These are phyloP conservation scores for Drosophila sucinea DNA, from an alignment of 1,140 invertebrate genomes.

Conservation along the genomic window DNA sequence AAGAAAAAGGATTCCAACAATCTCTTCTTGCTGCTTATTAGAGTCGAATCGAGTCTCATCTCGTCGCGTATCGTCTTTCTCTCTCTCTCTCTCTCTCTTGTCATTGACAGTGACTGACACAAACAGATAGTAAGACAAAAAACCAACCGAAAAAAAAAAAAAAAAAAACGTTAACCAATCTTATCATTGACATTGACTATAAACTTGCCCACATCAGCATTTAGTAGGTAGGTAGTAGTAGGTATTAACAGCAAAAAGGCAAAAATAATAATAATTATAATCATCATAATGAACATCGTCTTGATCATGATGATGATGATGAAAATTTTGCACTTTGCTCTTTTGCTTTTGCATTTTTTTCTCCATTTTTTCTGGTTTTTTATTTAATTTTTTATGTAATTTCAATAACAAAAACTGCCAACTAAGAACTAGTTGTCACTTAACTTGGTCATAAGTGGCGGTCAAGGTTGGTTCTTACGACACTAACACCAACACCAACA, in stretches of 20 bases:
- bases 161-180: slow-evolving; percentile 21
- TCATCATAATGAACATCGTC: slow-evolving; percentile 38
- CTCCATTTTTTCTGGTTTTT: not conserved
- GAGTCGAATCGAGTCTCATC: not conserved
- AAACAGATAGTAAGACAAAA: slow-evolving; percentile 26
- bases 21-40: slow-evolving; percentile 8
- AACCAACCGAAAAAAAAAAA: not conserved
- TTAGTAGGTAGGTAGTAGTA: slow-evolving; percentile 1
- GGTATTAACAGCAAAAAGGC: not conserved
- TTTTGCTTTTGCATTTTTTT: slow-evolving; percentile 20
- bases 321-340: slow-evolving; percentile 40
- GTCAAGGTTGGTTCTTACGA: slow-evolving; percentile 33
- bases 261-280: slow-evolving; percentile 38
- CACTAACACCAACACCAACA: no score
- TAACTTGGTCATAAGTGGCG: slow-evolving; percentile 31
- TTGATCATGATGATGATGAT: slow-evolving; percentile 54
- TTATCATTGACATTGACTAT: slow-evolving; percentile 60
- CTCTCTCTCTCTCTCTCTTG: slow-evolving; percentile 20
- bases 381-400: slow-evolving; percentile 24
- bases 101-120: slow-evolving; percentile 55
- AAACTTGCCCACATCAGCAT: slow-evolving; percentile 53
- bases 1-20: slow-evolving; percentile 34
- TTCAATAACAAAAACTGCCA: slow-evolving; percentile 46
- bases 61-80: not conserved
- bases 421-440: slow-evolving; percentile 43